Evolutionary conservation across 2,797 vertebrate species (phyloP).

Genomic region (Champsocephalus gunnari): DNA sequence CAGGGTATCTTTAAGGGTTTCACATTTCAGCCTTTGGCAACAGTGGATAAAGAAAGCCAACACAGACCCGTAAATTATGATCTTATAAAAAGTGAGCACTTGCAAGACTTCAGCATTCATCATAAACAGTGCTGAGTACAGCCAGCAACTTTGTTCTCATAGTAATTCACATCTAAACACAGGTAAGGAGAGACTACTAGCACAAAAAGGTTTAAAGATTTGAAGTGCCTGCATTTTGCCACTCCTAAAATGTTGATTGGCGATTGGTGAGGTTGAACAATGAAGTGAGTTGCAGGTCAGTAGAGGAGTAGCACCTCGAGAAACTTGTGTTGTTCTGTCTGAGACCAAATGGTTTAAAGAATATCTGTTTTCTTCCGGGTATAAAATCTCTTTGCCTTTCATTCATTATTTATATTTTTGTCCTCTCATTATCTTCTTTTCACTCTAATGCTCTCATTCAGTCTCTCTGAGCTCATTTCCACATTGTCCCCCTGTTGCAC

Average conservation of each 20-base stretch:
- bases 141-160: neutral
- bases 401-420: neutral
- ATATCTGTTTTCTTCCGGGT: neutral
- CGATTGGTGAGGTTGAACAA: conserved; percentile 10
- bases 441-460: conserved; percentile 3
- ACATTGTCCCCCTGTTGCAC: conserved; percentile 33
- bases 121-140: neutral
- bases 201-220: conserved; percentile 10
- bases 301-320: neutral
- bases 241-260: neutral
- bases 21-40: neutral
- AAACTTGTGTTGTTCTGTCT: conserved; percentile 19
- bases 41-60: neutral
- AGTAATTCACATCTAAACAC: neutral
- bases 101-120: neutral
- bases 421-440: conserved; percentile 6
- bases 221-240: neutral
- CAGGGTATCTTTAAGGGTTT: neutral
- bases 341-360: conserved; percentile 10
- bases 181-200: neutral
- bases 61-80: neutral
- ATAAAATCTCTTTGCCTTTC: conserved; percentile 31
- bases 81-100: neutral
- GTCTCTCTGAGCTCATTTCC: conserved; percentile 27
- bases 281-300: conserved; percentile 12